These are phyloP conservation scores for Dorcus hopei DNA, from an alignment of 2,888 invertebrate species.

Conservation along the genomic window DNA sequence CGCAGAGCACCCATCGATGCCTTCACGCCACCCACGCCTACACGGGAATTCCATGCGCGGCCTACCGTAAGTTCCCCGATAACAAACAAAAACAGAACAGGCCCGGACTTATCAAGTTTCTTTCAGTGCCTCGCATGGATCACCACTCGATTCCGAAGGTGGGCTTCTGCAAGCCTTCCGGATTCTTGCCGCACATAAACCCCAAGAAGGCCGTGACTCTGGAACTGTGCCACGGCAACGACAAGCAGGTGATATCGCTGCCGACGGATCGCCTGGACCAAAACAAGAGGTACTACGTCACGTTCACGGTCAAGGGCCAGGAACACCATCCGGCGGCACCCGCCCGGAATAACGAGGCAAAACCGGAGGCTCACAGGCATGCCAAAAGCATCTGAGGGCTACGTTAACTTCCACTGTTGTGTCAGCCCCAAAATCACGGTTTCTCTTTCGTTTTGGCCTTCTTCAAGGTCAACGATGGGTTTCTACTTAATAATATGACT, in stretches of 20 bases:
- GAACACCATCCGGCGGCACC: slow-evolving; percentile 51
- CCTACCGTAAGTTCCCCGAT: slow-evolving; percentile 68
- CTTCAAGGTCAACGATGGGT: too few species aligned
- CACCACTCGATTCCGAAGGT: slow-evolving; percentile 78
- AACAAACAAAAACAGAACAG: not conserved
- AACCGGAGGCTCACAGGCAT: slow-evolving; percentile 42
- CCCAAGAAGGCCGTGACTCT: slow-evolving; percentile 61
- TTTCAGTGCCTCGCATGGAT: slow-evolving; percentile 74
- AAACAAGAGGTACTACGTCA: slow-evolving; percentile 88
- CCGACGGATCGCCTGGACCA: slow-evolving; percentile 84
- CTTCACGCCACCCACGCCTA: slow-evolving; percentile 90
- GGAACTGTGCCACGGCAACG: slow-evolving; percentile 80
- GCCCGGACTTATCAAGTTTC: slow-evolving; percentile 34
- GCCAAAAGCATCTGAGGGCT: slow-evolving; percentile 43
- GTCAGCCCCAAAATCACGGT: too few species aligned
- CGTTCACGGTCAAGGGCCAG: slow-evolving; percentile 84
- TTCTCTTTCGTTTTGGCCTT: too few species aligned
- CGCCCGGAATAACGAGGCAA: slow-evolving; percentile 6
- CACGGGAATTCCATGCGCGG: slow-evolving; percentile 83
- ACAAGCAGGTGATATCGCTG: slow-evolving; percentile 81
- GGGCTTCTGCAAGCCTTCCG: slow-evolving; percentile 50
- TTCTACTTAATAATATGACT: too few species aligned
- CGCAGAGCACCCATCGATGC: slow-evolving; percentile 84
- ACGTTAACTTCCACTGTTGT: too few species aligned
- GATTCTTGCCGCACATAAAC: slow-evolving; percentile 66